Evolutionary conservation across 2,113 vertebrate species (phyloP), one percentile per base, ranked within the genome.

Genomic region (Trachemys scripta): DNA sequence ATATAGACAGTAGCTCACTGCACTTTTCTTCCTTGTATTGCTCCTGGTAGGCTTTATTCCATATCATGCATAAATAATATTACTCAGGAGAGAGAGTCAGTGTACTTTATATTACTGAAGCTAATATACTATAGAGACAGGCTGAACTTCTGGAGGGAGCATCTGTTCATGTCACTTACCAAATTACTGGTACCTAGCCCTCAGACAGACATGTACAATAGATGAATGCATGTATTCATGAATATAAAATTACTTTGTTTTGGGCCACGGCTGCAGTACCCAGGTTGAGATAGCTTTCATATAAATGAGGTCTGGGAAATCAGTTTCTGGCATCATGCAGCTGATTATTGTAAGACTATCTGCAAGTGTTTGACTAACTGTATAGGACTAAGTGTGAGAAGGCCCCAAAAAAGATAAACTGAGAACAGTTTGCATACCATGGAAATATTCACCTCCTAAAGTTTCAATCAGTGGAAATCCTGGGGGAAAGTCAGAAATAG

Each of bases 51-150:
- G 69, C 92, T 89, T 97, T 97, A 95, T 96, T 94, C 89, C 49
- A 85, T 94, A 91, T 94, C 95, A 97, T 97, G 90, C 97, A 97
- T 98, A 97, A 96, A 92, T 96, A 94, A 94, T 93, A 88, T 62
- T 94, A 90, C 88, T 97, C 89, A 56, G 65, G 88, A 95, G 88
- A 93, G 53, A 94, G 92, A 96, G 59, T 47, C 95, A 85, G 19
- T 80, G 75, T 91, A 85, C 78, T 96, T 95, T 92, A 5, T 88
- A 80, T 94, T 86, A 65, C 75, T 72, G 83, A 72, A 91, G 82
- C 91, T 96, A 59, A 92, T 92, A 35, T 16, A 5, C 78, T 87
- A 65, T 76, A 62, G 90, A 96, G 93, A 57, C 57, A 90, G 62
- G 35, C 53, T 96, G 96, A 96, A 96, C 86, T 96, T 97, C 89